Base-by-base conservation (phyloP, 2,113 vertebrate genomes). In the Synodontis membranacea region DNA sequence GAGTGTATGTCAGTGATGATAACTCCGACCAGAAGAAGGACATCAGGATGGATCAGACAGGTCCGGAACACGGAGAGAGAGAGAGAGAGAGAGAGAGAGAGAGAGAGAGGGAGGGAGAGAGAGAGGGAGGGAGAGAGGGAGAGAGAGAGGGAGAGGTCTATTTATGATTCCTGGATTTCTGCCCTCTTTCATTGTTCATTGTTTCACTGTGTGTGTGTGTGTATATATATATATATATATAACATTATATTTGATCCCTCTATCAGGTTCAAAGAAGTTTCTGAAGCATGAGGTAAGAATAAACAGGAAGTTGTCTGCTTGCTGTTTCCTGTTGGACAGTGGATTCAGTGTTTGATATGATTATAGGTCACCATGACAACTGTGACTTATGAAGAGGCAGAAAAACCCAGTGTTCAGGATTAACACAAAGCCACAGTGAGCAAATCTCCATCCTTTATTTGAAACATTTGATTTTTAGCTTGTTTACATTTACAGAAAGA, bases 311-410 rank as follows among this genome's bases (percentile, higher is more conserved):
- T 72, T 72, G 37, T 42, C 3, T 42, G 8, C 42, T 42, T 42
- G 19, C 68, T 72, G 68, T 72, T 72, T 72, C 37, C 68, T 72
- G 37, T 72, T 25, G 68, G 37, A 72, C 68, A 42, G 19, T 42
- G 25, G 37, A 72, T 11, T 42, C 21, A 42, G 3, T 12, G 37
- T 72, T 39, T 42, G 37, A 72, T 72, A 21, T 72, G 10, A 25
- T 39, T 72, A 42, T 23, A 72, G 68, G 68, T 42, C 42, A 72
- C 39, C 68, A 25, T 72, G 68, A 72, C 68, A 72, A 72, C 68
- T 10, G 68, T 72, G 68, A 72, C 1, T 72, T 72, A 72, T 72
- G 37, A 72, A 72, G 19, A 39, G 4, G 37, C 19, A 42, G 39
- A 23, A 42, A 25, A 72, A 23, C 42, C 21, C 37, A 72, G 21